Conservation (phyloP, 2,888 invertebrate species). For the Hypercompe scribonia region DNA sequence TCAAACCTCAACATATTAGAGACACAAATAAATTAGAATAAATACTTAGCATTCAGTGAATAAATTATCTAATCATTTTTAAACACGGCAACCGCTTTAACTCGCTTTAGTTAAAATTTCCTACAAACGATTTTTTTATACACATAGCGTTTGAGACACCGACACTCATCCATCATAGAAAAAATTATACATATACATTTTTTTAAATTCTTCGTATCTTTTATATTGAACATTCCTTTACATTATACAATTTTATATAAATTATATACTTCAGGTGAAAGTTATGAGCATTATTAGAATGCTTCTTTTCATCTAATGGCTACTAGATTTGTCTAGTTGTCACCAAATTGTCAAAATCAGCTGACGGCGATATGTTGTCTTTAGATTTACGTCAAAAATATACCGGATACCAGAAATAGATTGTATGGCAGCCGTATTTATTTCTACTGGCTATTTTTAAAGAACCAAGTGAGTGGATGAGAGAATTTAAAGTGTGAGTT, state of each 20-base stretch:
- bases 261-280: slow-evolving; percentile 16
- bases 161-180: neutral
- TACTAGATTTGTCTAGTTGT: slow-evolving; percentile 51
- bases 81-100: neutral
- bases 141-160: neutral
- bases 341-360: slow-evolving; percentile 62
- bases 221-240: slow-evolving; percentile 16
- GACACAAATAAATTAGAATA: neutral
- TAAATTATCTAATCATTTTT: neutral
- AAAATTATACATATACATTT: neutral
- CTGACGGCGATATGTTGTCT: slow-evolving; percentile 57
- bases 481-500: slow-evolving; percentile 25
- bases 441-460: slow-evolving; percentile 52
- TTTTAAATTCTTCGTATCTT: neutral
- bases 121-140: neutral
- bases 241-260: slow-evolving; percentile 27
- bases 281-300: slow-evolving; percentile 33
- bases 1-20: neutral
- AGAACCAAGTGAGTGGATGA: slow-evolving; percentile 26
- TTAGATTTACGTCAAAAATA: slow-evolving; percentile 59
- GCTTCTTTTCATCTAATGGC: slow-evolving; percentile 37
- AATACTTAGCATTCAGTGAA: neutral
- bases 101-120: neutral
- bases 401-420: slow-evolving; percentile 54
- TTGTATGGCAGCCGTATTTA: slow-evolving; percentile 51